These are phyloP conservation scores for Mesochorus sp. DNA, from an alignment of 2,888 invertebrate genomes.

Conservation along the genomic window DNA sequence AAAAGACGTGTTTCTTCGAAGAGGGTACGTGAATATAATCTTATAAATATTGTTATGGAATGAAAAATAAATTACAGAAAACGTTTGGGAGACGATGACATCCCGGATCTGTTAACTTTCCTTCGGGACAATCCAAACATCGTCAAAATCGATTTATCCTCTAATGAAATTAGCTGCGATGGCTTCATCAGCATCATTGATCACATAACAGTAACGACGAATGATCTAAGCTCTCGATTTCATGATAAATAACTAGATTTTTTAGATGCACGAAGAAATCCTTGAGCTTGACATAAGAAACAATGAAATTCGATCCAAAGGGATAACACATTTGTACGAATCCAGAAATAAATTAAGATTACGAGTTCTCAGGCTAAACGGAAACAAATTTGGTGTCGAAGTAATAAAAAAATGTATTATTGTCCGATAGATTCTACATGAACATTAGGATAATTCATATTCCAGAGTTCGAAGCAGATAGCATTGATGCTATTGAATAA, in stretches of 20 bases:
- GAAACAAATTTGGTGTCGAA: conserved; percentile 84
- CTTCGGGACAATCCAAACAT: conserved; percentile 82
- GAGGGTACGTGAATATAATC: conserved; percentile 72
- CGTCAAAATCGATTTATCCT: conserved; percentile 83
- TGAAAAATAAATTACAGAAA: conserved; percentile 70
- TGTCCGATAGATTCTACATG: too few species aligned
- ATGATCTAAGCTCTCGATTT: neutral
- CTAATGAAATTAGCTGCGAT: conserved; percentile 82
- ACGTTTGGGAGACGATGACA: conserved; percentile 83
- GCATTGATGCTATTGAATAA: conserved; percentile 83
- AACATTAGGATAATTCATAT: too few species aligned
- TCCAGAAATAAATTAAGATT: conserved; percentile 79
- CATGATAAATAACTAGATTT: conserved; percentile 65
- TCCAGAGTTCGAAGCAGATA: conserved; percentile 83
- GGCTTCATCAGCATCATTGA: conserved; percentile 71
- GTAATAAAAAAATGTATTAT: too few species aligned
- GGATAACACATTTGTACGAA: conserved; percentile 77
- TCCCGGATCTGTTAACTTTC: conserved; percentile 83
- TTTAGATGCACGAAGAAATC: conserved; percentile 83
- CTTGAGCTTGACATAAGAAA: conserved; percentile 84
- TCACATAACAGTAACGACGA: conserved; percentile 66
- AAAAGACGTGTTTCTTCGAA: conserved; percentile 82
- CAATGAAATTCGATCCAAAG: conserved; percentile 83
- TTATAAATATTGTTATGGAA: neutral
- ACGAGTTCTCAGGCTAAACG: conserved; percentile 84